Conservation (phyloP, 2,888 invertebrate genomes). For the Pinctada fucata region DNA sequence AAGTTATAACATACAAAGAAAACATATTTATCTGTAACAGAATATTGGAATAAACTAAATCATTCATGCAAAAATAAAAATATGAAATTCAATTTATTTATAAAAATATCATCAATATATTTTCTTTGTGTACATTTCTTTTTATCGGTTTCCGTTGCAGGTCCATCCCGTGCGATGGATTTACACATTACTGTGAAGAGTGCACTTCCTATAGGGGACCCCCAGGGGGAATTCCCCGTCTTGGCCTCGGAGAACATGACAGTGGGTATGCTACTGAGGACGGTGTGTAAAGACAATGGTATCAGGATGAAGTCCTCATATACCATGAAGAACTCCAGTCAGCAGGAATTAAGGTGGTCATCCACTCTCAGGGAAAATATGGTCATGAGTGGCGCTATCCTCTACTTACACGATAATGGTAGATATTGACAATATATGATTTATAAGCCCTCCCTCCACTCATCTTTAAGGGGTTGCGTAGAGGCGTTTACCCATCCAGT, state of each 20-base stretch:
- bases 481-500: no score
- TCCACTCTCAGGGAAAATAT: slow-evolving; percentile 60
- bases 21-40: no score
- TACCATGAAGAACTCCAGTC: slow-evolving; percentile 60
- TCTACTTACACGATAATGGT: slow-evolving; percentile 70
- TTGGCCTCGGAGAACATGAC: slow-evolving; percentile 49
- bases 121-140: no score
- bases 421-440: slow-evolving; percentile 24
- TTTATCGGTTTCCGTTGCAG: background rate
- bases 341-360: slow-evolving; percentile 62
- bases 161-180: slow-evolving; percentile 37
- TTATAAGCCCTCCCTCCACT: no score
- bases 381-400: slow-evolving; percentile 67
- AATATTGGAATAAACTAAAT: no score
- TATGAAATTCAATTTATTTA: no score
- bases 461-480: no score
- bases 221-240: slow-evolving; percentile 50
- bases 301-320: slow-evolving; percentile 58
- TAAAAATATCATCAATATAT: no score
- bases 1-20: no score
- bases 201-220: slow-evolving; percentile 53
- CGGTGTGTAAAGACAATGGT: slow-evolving; percentile 58
- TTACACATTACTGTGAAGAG: slow-evolving; percentile 55
- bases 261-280: slow-evolving; percentile 54
- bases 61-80: no score